Evolutionary conservation across 2,888 invertebrate species (phyloP).

Genomic region (Odontocolon sp.): DNA sequence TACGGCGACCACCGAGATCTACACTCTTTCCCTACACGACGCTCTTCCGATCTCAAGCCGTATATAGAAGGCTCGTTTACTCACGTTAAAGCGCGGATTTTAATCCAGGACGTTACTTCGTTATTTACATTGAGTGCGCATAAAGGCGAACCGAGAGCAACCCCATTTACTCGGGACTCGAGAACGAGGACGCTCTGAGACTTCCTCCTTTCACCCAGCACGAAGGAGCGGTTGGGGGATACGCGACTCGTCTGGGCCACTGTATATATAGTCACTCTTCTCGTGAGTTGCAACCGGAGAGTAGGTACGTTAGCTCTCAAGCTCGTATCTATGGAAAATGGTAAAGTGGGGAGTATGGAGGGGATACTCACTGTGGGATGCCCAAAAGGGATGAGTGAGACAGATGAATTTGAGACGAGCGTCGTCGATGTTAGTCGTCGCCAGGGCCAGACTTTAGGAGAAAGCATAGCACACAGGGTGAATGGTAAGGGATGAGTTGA

Average conservation of each 20-base stretch:
- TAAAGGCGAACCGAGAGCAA: conserved; percentile 45
- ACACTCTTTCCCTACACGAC: too few relatives aligned
- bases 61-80: conserved; percentile 45
- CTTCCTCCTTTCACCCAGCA: conserved; percentile 1
- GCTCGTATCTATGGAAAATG: too few relatives aligned
- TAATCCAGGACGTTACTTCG: conserved; percentile 62
- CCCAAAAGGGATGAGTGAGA: not conserved
- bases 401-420: not conserved
- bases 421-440: too few relatives aligned
- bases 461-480: not conserved
- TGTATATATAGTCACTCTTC: not conserved
- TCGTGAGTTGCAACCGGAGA: not conserved
- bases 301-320: too few relatives aligned
- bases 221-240: not conserved
- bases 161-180: conserved; percentile 38
- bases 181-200: not conserved
- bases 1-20: not conserved
- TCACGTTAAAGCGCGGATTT: conserved; percentile 59
- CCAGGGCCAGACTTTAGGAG: not conserved
- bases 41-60: conserved; percentile 22
- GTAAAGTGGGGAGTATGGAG: too few relatives aligned
- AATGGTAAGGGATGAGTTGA: not conserved
- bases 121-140: conserved; percentile 65
- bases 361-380: not conserved
- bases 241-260: too few relatives aligned